A percentile compares a stretch with the other conserved stretches of the same genome.
These are phyloP conservation scores for Catocala sponsa DNA, from an alignment of 2,888 invertebrate genomes.

Conservation along the genomic window DNA sequence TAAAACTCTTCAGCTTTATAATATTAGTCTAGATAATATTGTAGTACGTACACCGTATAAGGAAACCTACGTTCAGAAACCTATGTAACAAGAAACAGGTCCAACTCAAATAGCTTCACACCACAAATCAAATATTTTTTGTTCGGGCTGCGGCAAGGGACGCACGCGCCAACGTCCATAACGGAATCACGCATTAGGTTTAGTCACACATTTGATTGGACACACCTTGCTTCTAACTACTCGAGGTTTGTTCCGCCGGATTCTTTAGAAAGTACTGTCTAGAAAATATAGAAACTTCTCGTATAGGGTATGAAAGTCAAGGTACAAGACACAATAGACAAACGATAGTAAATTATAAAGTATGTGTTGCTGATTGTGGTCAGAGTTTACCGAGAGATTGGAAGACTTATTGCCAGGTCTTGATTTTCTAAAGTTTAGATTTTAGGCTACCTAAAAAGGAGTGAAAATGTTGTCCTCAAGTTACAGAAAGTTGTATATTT, in stretches of 20 bases:
- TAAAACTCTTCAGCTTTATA: too few relatives aligned
- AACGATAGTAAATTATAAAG: conserved; percentile 17
- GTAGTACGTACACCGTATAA: too few relatives aligned
- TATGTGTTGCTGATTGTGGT: conserved; percentile 8
- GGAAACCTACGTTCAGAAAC: not conserved
- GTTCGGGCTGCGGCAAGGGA: conserved; percentile 31
- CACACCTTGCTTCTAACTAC: conserved; percentile 57
- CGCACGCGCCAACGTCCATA: conserved; percentile 64
- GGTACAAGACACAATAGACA: conserved; percentile 14
- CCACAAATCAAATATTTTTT: conserved; percentile 38
- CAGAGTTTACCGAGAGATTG: not conserved
- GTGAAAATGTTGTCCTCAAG: too few relatives aligned
- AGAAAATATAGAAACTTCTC: conserved; percentile 22
- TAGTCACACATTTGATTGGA: conserved; percentile 66
- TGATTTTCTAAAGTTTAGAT: too few relatives aligned
- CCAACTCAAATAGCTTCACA: conserved; percentile 22
- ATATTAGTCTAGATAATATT: too few relatives aligned
- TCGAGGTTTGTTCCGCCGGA: conserved; percentile 69
- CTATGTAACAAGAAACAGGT: conserved; percentile 1
- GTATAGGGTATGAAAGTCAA: conserved; percentile 10
- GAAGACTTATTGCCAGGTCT: too few relatives aligned
- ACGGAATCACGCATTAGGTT: conserved; percentile 73
- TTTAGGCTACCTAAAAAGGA: too few relatives aligned
- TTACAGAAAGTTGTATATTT: too few relatives aligned
- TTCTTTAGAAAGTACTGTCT: conserved; percentile 70